Conservation (phyloP, 2,113 vertebrate species). For the cattle (Bos taurus) region DNA sequence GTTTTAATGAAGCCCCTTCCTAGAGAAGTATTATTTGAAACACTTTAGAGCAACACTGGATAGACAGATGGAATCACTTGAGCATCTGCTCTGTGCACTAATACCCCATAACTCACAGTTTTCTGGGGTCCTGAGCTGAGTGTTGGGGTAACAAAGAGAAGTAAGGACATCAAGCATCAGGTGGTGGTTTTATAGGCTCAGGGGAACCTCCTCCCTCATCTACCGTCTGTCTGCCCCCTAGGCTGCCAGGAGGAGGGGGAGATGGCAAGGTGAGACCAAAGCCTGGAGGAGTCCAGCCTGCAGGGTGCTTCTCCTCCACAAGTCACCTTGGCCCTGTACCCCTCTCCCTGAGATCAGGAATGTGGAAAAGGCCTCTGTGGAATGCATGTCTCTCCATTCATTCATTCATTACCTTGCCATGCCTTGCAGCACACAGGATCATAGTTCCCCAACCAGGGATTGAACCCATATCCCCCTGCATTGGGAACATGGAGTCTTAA, state of each 20-base stretch:
- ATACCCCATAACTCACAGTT: background rate
- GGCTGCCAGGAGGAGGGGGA: background rate
- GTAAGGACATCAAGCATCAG: no score
- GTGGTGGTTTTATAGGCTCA: background rate
- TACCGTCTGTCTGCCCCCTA: background rate
- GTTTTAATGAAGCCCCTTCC: background rate
- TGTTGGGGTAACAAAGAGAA: background rate
- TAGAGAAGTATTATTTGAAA: background rate
- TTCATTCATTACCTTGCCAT: background rate
- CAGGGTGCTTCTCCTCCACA: rapidly evolving
- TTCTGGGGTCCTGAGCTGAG: background rate
- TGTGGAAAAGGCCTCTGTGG: background rate
- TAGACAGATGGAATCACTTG: background rate
- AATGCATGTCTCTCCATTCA: background rate
- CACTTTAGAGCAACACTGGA: background rate
- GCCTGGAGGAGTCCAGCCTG: background rate
- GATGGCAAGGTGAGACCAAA: background rate
- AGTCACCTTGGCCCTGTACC: rapidly evolving
- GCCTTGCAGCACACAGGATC: background rate
- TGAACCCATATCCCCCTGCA: background rate
- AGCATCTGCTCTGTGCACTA: background rate
- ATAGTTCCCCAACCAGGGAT: background rate
- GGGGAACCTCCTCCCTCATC: background rate
- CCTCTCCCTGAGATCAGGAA: background rate
- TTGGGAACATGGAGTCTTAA: background rate